Percentiles rank a stretch among this genome's conserved stretches.
These are phyloP conservation scores for Portevinia maculata DNA, from an alignment of 2,888 invertebrate species.

Conservation along the genomic window DNA sequence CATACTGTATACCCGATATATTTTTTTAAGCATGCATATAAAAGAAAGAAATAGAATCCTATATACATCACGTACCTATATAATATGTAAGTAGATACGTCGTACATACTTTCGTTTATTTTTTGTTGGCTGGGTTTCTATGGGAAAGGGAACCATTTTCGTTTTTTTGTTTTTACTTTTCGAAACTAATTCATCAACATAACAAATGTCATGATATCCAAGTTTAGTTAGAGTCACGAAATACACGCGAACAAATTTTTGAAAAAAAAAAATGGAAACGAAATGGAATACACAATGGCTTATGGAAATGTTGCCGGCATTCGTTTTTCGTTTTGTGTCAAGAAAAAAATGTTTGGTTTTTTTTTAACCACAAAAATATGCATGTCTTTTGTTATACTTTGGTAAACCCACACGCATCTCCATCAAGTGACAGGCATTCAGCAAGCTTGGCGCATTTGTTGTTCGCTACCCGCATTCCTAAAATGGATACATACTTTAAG, in stretches of 20 bases:
- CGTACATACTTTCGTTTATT: slow-evolving; percentile 32
- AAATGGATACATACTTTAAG: too few species aligned
- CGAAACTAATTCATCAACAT: slow-evolving; percentile 73
- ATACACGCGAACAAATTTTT: slow-evolving; percentile 65
- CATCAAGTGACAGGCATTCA: too few species aligned
- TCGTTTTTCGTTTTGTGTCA: neutral
- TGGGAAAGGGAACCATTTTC: slow-evolving; percentile 47
- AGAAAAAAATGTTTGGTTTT: neutral
- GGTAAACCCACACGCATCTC: too few species aligned
- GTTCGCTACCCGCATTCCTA: too few species aligned
- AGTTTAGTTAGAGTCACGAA: slow-evolving; percentile 69
- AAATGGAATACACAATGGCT: slow-evolving; percentile 28
- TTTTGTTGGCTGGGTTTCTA: slow-evolving; percentile 67
- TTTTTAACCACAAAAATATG: too few species aligned
- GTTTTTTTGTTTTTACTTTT: slow-evolving; percentile 35
- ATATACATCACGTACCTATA: neutral
- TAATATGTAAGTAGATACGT: too few species aligned
- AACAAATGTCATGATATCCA: slow-evolving; percentile 74
- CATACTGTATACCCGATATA: slow-evolving; percentile 10
- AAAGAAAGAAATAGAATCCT: neutral
- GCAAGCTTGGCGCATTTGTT: too few species aligned
- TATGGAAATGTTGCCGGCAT: slow-evolving; percentile 35
- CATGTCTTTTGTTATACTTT: too few species aligned
- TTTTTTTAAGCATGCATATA: neutral
- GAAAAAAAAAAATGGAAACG: slow-evolving; percentile 75